phyloP scores from a whole-genome alignment of 2,113 vertebrate species.

The Daboia siamensis region DNA sequence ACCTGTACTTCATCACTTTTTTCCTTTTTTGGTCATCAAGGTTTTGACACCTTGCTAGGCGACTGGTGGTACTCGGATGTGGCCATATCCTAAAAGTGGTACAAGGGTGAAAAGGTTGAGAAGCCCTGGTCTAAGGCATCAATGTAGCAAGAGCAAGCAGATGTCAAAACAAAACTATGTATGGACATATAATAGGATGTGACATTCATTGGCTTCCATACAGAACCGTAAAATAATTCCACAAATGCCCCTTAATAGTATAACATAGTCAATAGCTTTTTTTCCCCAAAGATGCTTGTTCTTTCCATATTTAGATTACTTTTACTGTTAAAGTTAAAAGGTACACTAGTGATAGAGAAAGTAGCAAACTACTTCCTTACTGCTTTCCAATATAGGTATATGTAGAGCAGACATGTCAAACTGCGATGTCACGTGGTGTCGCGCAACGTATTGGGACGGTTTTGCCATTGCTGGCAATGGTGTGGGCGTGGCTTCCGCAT shows the following conservation, averaged over 20 bases:
- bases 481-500: no score
- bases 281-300: not conserved
- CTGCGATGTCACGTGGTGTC: no score
- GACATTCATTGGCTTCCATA: not conserved
- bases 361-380: not conserved
- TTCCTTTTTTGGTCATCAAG: no score
- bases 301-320: not conserved
- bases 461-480: no score
- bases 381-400: not conserved
- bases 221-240: slow-evolving; percentile 5
- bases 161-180: not conserved
- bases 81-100: no score
- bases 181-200: not conserved
- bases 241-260: fast-evolving
- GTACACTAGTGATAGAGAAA: not conserved
- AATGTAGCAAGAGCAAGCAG: not conserved
- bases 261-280: not conserved
- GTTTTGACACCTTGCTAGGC: no score
- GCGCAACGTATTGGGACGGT: no score
- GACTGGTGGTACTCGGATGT: no score
- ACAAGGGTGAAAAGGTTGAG: no score
- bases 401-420: not conserved
- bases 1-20: no score
- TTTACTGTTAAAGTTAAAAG: not conserved
- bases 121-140: not conserved